These are phyloP conservation scores for Jacana jacana DNA, from an alignment of 2,113 vertebrate species.

Conservation along the genomic window DNA sequence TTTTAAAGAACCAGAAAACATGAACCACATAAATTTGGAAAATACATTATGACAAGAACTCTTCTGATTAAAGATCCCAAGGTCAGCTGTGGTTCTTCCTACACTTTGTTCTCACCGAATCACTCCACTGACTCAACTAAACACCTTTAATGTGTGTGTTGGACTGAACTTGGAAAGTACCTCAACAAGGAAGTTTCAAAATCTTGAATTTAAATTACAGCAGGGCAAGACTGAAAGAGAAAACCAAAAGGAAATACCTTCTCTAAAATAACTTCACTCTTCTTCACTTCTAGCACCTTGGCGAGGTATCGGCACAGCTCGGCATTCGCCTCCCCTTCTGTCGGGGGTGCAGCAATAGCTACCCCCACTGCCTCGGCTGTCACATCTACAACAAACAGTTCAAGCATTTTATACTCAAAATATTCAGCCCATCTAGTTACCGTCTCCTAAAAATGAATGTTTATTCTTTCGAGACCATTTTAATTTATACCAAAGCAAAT, in stretches of 20 bases:
- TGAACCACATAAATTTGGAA: background rate
- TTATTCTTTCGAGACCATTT: background rate
- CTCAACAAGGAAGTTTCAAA: background rate
- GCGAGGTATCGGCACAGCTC: slow-evolving; percentile 88
- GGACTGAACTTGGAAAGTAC: background rate
- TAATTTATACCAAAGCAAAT: background rate
- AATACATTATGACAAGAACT: background rate
- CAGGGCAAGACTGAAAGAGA: background rate
- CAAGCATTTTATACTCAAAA: background rate
- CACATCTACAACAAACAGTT: slow-evolving; percentile 73
- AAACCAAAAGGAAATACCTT: slow-evolving; percentile 74
- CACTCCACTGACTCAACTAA: background rate
- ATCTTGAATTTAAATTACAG: background rate
- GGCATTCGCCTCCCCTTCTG: slow-evolving; percentile 90
- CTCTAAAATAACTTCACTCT: slow-evolving; percentile 84
- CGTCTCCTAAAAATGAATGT: background rate
- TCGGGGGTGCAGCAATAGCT: slow-evolving; percentile 87
- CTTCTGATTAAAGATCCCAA: background rate
- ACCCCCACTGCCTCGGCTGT: slow-evolving; percentile 82
- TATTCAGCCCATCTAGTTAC: background rate
- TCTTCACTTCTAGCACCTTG: slow-evolving; percentile 86
- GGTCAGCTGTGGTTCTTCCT: background rate
- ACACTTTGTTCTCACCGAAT: background rate
- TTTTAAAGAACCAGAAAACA: background rate
- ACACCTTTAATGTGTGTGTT: background rate